Base-by-base conservation (phyloP, 2,797 vertebrate genomes). In the Lemur catta region DNA sequence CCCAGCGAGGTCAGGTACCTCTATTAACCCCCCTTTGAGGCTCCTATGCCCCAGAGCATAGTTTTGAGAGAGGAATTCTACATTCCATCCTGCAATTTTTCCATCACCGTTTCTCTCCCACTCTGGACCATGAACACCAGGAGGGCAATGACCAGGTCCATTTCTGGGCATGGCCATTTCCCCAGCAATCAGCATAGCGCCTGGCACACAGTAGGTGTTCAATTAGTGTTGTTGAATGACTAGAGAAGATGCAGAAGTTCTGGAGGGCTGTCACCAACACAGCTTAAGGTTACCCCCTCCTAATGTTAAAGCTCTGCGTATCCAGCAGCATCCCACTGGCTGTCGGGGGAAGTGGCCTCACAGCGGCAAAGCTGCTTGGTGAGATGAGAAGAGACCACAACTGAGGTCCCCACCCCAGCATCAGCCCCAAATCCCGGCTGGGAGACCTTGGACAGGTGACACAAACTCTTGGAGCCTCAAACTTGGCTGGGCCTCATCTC, bases 381-480 rank as follows among this genome's bases (percentile, higher is more conserved):
- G 50, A 71, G 17, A 38, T 2, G 30, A 12, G 26, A 9, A 11
- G 17, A 57, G 13, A 41, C 14, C 20, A 24, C 12, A 18, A 4
- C 26, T 10, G 41, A 6, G 17, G 30, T 30, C 33, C 52, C 24
- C 5, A 12, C 89, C 69, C 43, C 35, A 1, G 15, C 0, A 0
- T 10, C 1, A 24, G 26, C 46, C 41, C 65, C 12, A 67, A 1
- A 0, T 24, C 65, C 43, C 0, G 0, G 81, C 46, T 33, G 15
- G 48, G 85, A 46, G 48, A 38, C 35, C 52, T 2, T 2, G 55
- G 17, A 33, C 38, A 63, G 76, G 86, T 12, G 48, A 38, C 38
- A 46, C 30, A 30, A 14, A 38, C 38, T 86, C 84, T 67, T 46
- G 7, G 52, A 43, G 11, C 59, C 79, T 65, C 63, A 0, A 2